Base-by-base conservation (phyloP, 2,113 vertebrate genomes). In the Chelonoidis abingdonii region DNA sequence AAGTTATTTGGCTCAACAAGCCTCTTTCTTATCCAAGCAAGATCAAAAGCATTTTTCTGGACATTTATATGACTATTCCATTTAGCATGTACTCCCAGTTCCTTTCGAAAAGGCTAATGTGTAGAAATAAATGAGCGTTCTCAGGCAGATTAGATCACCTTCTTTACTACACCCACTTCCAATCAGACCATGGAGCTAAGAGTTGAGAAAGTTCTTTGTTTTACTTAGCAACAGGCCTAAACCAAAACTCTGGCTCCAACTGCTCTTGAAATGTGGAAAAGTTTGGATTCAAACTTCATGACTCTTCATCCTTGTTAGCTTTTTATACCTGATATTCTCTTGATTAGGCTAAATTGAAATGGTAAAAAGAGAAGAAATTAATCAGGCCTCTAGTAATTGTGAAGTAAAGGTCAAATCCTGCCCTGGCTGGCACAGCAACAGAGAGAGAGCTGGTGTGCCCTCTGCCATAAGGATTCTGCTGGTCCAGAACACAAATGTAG, bases 331-430 rank as follows among this genome's bases (percentile, higher is more conserved):
- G 41, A 47, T 7, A 44, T 27, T 91, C 53, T 85, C 50, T 91
- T 93, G 86, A 89, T 96, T 87, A 94, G 89, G 84, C 80, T 96
- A 87, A 25, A 41, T 84, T 80, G n/a, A 95, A 87, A 93, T 96
- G 59, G 95, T 80, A 92, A 95, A 7, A 2, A 79, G 8, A 93
- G 80, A 38, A 89, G 80, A 89, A 72, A 90, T 93, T 44, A 87
- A 88, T 84, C 24, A 86, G 80, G 79, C 10, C 31, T 53, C 84
- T 95, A 25, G 57, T 95, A 95, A 97, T 92, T 94, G 92, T 75
- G 50, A 94, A 92, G 44, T 88, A 86, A 0, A 0, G 96, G 83
- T 22, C 93, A 75, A 87, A 19, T 50, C 84, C 53, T 81, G n/a
- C 21, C 75, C 56, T 65, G 53, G 44, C 31, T 95, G 0, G 0